These are phyloP conservation scores for Nyctibius grandis DNA, from an alignment of 2,797 vertebrate genomes.

Conservation along the genomic window DNA sequence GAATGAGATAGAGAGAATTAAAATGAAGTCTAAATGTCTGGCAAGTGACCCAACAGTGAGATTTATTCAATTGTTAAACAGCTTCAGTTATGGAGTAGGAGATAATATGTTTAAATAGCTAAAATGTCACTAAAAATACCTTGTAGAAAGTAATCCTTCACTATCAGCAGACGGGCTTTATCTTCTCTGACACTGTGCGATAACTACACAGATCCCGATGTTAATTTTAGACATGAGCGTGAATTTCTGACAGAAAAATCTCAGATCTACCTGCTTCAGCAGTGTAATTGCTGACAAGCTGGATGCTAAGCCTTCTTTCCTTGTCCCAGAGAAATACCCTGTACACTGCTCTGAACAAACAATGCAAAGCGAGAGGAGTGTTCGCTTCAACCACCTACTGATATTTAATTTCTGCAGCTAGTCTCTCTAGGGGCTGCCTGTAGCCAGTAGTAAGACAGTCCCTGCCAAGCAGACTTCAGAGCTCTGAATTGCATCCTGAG, in stretches of 20 bases:
- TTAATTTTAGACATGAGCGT: neutral
- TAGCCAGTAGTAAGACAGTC: neutral
- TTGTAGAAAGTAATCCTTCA: neutral
- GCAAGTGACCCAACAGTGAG: neutral
- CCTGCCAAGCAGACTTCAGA: neutral
- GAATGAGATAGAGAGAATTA: neutral
- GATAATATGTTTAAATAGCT: neutral
- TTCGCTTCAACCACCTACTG: neutral
- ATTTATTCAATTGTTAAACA: neutral
- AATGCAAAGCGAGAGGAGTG: rapidly evolving
- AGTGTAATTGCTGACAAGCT: neutral
- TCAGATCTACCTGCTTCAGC: neutral
- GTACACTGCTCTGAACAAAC: neutral
- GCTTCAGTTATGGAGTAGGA: neutral
- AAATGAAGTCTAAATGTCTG: neutral
- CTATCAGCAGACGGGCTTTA: neutral
- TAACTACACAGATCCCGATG: neutral
- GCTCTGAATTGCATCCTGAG: neutral
- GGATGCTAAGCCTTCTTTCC: neutral
- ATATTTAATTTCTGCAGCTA: neutral
- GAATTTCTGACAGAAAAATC: constrained; percentile 14
- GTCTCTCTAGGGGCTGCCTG: neutral
- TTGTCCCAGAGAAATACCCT: neutral
- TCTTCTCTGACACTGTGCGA: neutral
- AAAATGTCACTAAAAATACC: neutral